Evolutionary conservation across 2,113 vertebrate species (phyloP).

Genomic region (Corythaixoides concolor): DNA sequence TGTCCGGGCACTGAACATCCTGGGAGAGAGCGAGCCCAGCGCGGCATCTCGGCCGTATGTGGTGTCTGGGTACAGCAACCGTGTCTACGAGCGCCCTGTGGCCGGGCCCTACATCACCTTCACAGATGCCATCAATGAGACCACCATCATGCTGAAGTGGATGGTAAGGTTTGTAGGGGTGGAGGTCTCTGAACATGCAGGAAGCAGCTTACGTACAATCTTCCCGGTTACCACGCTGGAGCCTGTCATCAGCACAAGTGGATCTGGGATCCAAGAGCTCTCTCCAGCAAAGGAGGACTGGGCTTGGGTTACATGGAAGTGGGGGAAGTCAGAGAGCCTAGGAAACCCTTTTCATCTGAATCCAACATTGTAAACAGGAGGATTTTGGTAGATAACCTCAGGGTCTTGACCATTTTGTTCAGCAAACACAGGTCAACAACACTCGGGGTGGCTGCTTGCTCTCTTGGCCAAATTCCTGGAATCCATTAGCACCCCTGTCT

Average conservation of each 20-base stretch:
- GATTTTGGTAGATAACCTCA: background rate
- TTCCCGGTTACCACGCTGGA: background rate
- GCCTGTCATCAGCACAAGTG: background rate
- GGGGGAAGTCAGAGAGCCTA: background rate
- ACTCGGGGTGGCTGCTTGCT: background rate
- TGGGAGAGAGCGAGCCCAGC: conserved; percentile 93
- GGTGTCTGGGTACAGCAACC: conserved; percentile 85
- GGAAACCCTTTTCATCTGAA: background rate
- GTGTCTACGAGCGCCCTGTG: conserved; percentile 86
- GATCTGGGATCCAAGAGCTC: background rate
- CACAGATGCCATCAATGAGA: conserved; percentile 95
- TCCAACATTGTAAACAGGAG: background rate
- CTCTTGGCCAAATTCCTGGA: background rate
- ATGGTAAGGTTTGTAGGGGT: conserved; percentile 77
- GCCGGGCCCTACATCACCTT: conserved; percentile 97
- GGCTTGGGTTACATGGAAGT: background rate
- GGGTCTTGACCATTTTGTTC: background rate
- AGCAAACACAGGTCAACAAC: background rate
- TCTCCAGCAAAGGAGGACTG: background rate
- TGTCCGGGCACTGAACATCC: conserved; percentile 91
- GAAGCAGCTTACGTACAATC: background rate
- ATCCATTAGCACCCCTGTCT: background rate
- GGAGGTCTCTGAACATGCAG: background rate
- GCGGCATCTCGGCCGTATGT: conserved; percentile 89
- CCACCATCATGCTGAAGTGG: conserved; percentile 97